Percentiles rank a stretch among this genome's conserved stretches.
Conservation (phyloP, 1,140 invertebrate genomes). For the Steinernema khuongi region DNA sequence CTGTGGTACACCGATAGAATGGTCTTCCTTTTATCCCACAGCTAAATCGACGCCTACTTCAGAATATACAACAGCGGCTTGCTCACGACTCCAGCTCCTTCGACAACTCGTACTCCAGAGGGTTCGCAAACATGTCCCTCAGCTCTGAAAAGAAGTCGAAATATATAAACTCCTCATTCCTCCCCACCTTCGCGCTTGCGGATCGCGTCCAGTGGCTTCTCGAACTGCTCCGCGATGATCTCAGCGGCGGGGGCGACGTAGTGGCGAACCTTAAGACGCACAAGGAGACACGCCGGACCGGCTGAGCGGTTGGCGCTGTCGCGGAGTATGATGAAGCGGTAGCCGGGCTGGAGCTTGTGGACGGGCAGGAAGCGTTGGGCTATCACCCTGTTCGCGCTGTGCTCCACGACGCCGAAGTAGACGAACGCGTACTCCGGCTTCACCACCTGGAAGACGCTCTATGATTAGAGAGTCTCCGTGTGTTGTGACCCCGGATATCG, state of each 20-base stretch:
- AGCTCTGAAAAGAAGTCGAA: neutral
- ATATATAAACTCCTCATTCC: neutral
- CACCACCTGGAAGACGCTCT: conserved; percentile 21
- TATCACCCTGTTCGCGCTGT: neutral
- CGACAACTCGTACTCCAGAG: neutral
- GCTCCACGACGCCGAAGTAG: conserved; percentile 18
- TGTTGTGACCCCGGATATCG: no score
- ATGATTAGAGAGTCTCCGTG: conserved; percentile 15
- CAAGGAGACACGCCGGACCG: conserved; percentile 20
- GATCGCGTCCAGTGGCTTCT: neutral
- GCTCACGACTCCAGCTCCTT: no score
- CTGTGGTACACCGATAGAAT: no score
- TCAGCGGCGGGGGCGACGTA: conserved; percentile 11
- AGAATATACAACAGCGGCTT: no score
- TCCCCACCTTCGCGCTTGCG: neutral
- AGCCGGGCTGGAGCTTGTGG: conserved; percentile 24
- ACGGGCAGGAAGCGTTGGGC: conserved; percentile 17
- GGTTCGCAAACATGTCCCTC: neutral
- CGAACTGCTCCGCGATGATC: conserved; percentile 19
- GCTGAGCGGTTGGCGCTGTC: conserved; percentile 8
- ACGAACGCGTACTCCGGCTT: conserved; percentile 11
- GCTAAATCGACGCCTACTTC: no score
- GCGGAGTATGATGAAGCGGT: conserved; percentile 24
- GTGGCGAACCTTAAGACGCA: conserved; percentile 15
- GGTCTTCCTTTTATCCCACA: no score